Evolutionary conservation across 2,797 vertebrate species (phyloP), one percentile per base, ranked within the genome.

Genomic region (Trachops cirrhosus): DNA sequence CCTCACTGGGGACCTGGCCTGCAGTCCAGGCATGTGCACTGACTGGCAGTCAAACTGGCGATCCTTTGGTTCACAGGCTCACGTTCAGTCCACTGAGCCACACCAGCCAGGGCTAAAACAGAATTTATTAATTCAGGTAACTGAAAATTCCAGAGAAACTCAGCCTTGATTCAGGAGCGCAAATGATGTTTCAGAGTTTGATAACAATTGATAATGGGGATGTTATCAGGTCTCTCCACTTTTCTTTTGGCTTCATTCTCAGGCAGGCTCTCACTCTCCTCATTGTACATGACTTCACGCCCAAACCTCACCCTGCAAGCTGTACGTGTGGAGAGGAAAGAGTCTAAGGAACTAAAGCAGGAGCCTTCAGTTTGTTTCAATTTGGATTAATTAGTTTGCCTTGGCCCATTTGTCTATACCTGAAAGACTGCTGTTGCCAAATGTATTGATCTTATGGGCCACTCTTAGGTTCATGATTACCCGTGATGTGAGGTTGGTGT

Each of bases 211-310:
- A 68, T 26, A 67, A 37, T 22, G 46, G 44, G 59, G 32, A 78
- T 82, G 26, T 70, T 64, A 34, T 52, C 67, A 75, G 74, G 6
- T 86, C 6, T 90, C 19, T 93, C n/a, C 32, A 29, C 70, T 32
- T 89, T 83, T 71, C 50, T 91, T 88, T 90, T 90, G 85, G n/a
- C n/a, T 93, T 93, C 24, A 4, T 90, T 92, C 4, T 92, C 50
- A 87, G 41, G 37, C 68, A 92, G 34, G 32, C 15, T 73, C 15
- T 86, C 15, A 73, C 19, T 82, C 15, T 94, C 21, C 48, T 84
- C 79, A 37, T 79, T 7, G 1, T 82, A 39, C 1, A 16, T 70
- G 64, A 78, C 50, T 80, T 90, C 12, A 74, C 0, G 39, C 34
- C 7, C 46, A 19, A 2, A 9, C 48, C 52, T 87, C 7, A 71